Evolutionary conservation across 2,888 invertebrate genomes (phyloP).

Genomic region (Mythimna ferrago): DNA sequence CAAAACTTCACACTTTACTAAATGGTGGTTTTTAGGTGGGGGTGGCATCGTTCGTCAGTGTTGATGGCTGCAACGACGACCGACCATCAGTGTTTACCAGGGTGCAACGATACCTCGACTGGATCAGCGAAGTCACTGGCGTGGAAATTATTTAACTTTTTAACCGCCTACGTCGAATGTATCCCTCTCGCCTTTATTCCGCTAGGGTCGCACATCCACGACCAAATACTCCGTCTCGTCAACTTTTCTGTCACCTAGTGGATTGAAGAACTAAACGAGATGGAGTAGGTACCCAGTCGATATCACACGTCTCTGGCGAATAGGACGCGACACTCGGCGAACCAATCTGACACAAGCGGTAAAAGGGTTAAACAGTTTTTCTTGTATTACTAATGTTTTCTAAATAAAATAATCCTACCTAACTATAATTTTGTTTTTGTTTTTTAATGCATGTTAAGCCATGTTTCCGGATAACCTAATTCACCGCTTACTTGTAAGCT

Average conservation of each 20-base stretch:
- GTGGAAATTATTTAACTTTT: slow-evolving; percentile 55
- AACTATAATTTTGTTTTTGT: neutral
- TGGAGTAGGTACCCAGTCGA: too few species aligned
- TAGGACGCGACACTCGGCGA: too few species aligned
- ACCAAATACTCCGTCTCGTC: too few species aligned
- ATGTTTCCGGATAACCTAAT: slow-evolving; percentile 8
- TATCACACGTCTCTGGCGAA: too few species aligned
- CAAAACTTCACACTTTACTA: neutral
- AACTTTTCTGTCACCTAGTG: too few species aligned
- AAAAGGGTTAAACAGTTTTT: neutral
- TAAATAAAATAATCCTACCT: slow-evolving; percentile 20
- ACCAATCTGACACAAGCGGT: too few species aligned
- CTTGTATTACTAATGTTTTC: neutral
- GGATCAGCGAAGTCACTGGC: slow-evolving; percentile 84
- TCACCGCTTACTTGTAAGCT: neutral
- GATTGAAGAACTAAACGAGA: too few species aligned
- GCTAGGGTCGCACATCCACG: too few species aligned
- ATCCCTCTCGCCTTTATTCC: too few species aligned
- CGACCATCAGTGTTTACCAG: slow-evolving; percentile 85
- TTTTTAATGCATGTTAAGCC: slow-evolving; percentile 6
- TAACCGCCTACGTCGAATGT: too few species aligned
- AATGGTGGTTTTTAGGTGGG: slow-evolving; percentile 76
- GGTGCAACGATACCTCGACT: slow-evolving; percentile 79
- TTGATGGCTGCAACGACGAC: slow-evolving; percentile 79
- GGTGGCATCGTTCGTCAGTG: slow-evolving; percentile 81